phyloP scores from a whole-genome alignment of 2,113 vertebrate species.

The Xenotilapia leptura region DNA sequence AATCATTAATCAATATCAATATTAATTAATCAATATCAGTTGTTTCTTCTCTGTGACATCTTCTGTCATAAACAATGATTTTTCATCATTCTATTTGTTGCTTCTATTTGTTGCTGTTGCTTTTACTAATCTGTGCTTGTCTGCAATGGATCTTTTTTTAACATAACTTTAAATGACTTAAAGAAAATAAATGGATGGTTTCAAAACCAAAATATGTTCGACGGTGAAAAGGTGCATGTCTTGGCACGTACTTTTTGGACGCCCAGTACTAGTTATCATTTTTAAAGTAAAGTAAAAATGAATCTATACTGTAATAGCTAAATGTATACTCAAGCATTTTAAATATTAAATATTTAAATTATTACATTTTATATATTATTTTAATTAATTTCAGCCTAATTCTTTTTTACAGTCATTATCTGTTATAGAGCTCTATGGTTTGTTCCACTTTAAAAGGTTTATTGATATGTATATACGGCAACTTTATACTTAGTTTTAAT shows the following conservation, averaged over 20 bases:
- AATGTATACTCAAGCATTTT: neutral
- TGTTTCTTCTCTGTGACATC: neutral
- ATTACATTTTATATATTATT: neutral
- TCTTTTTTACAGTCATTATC: neutral
- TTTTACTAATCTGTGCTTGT: neutral
- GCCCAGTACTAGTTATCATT: neutral
- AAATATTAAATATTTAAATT: neutral
- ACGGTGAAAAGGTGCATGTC: neutral
- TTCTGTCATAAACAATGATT: neutral
- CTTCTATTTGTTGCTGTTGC: neutral
- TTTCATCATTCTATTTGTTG: neutral
- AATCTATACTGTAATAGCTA: neutral
- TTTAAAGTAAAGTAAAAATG: neutral
- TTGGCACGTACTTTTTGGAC: neutral
- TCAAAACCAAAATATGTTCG: neutral
- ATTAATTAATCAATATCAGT: neutral
- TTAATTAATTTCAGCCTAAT: neutral
- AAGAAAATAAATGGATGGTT: neutral
- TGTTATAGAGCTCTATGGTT: neutral
- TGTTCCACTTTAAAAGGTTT: neutral
- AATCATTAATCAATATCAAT: neutral
- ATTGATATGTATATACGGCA: neutral
- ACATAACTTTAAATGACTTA: neutral
- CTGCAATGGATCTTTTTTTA: neutral
- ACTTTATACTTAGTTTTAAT: neutral